A percentile compares a stretch with the other conserved stretches of the same genome.
Evolutionary conservation across 2,888 invertebrate species (phyloP).

Genomic region (Rhabditoides inermis): DNA sequence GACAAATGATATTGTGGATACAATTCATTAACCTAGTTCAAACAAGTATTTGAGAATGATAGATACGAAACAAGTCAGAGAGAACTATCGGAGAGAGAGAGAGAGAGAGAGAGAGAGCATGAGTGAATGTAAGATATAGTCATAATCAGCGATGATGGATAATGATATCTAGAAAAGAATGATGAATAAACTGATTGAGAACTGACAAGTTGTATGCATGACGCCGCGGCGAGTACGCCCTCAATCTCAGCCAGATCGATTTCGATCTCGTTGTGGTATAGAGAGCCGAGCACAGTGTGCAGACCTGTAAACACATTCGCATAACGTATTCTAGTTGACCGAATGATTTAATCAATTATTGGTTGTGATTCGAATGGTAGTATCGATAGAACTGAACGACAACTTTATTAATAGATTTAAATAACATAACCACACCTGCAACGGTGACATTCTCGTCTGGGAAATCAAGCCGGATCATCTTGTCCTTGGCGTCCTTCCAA

Average conservation of each 20-base stretch:
- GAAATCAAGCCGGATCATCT: conserved; percentile 19
- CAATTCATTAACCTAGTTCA: no score
- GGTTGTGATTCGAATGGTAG: no score
- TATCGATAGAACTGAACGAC: no score
- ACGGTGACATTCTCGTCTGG: conserved; percentile 30
- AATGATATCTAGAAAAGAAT: no score
- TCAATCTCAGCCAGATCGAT: conserved; percentile 31
- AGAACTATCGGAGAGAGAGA: no score
- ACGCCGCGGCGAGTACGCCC: conserved; percentile 32
- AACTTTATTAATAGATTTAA: no score
- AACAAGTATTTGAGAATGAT: not conserved
- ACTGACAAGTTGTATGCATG: conserved; percentile 27
- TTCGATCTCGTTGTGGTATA: conserved; percentile 42
- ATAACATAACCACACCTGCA: conserved; percentile 26
- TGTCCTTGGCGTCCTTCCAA: conserved; percentile 32
- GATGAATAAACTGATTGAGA: no score
- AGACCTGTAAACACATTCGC: conserved; percentile 20
- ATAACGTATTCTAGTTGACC: not conserved
- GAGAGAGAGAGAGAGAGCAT: no score
- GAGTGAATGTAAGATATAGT: no score
- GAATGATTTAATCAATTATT: not conserved
- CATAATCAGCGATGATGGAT: no score
- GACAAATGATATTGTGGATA: not conserved
- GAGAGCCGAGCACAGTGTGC: conserved; percentile 33
- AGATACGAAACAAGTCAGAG: no score